These are phyloP conservation scores for Alligator sinensis DNA, from an alignment of 2,113 vertebrate genomes.

Conservation along the genomic window DNA sequence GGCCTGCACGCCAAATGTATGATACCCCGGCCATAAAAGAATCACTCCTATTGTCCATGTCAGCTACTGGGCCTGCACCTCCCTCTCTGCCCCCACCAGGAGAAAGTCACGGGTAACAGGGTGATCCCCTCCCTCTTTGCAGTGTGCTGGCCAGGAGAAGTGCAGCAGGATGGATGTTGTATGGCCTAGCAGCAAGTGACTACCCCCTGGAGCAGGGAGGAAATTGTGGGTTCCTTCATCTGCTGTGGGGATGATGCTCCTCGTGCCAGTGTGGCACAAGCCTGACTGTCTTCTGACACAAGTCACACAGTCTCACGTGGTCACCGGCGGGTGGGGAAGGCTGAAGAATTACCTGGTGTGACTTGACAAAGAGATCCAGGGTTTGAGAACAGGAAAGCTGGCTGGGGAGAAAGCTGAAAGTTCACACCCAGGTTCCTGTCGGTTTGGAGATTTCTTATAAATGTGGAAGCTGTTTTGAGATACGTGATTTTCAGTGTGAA, in stretches of 20 bases:
- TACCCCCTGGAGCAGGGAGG: neutral
- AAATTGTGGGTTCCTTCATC: neutral
- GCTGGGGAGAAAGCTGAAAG: neutral
- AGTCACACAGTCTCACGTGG: neutral
- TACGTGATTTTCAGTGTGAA: neutral
- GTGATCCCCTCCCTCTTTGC: too few species aligned
- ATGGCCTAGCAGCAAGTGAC: neutral
- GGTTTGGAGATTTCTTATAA: neutral
- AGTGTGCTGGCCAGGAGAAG: neutral
- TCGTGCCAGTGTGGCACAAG: neutral
- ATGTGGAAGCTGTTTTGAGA: neutral
- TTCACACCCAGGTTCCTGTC: neutral
- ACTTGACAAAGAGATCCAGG: neutral
- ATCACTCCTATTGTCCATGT: neutral
- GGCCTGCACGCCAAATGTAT: too few species aligned
- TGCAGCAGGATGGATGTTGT: neutral
- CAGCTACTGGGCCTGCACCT: neutral
- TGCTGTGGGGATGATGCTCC: neutral
- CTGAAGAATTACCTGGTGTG: neutral
- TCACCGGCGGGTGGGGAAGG: neutral
- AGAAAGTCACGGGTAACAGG: too few species aligned
- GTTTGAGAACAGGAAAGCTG: fast-evolving
- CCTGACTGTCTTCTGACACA: too few species aligned
- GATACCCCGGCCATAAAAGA: too few species aligned
- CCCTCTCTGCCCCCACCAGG: neutral